Percentiles rank a stretch among this genome's conserved stretches.
Conservation (phyloP, 2,797 vertebrate genomes). For the Propithecus deckenii region DNA sequence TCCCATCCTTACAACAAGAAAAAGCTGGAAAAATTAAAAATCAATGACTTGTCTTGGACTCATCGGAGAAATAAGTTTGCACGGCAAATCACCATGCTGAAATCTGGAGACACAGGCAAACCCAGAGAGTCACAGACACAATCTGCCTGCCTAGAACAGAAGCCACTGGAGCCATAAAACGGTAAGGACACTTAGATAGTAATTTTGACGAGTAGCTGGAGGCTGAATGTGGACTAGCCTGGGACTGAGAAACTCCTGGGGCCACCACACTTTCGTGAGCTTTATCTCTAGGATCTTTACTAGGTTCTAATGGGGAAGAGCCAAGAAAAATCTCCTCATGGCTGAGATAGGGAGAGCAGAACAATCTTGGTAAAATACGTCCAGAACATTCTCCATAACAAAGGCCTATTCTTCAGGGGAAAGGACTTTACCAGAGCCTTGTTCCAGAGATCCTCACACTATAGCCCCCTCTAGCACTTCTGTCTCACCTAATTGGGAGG, state of each 20-base stretch:
- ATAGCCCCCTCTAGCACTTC: not conserved
- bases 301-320: not conserved
- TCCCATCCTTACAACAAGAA: not conserved
- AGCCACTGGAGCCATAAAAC: not conserved
- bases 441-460: not conserved
- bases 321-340: not conserved
- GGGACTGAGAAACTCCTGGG: not conserved
- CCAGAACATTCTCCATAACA: not conserved
- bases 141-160: not conserved
- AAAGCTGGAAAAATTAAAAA: not conserved
- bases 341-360: not conserved
- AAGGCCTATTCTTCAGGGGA: not conserved
- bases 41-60: not conserved
- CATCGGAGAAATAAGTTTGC: not conserved
- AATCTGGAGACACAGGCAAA: not conserved
- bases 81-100: not conserved
- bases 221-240: not conserved
- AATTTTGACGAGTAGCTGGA: not conserved
- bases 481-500: not conserved
- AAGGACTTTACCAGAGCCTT: not conserved
- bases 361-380: not conserved
- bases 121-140: not conserved
- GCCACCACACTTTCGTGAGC: not conserved
- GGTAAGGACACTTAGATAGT: not conserved
- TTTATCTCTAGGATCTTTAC: not conserved